These are phyloP conservation scores for Neodiprion virginianus DNA, from an alignment of 1,140 invertebrate genomes.

Conservation along the genomic window DNA sequence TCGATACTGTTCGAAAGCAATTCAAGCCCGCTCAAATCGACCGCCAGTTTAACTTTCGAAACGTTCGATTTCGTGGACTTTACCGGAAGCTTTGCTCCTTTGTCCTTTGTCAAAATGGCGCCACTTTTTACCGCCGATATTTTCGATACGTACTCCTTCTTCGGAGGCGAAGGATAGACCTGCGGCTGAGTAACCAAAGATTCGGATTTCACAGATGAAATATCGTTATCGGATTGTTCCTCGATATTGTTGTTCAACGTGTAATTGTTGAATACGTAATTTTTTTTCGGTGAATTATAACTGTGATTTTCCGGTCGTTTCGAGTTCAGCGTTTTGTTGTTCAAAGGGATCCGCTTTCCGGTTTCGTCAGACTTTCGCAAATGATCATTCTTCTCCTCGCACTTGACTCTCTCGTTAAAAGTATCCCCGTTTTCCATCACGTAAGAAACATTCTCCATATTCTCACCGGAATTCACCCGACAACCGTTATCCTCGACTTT, in stretches of 20 bases:
- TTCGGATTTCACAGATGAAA: background rate
- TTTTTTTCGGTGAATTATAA: background rate
- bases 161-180: no score
- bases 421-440: no score
- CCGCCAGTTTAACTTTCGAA: constrained; percentile 48
- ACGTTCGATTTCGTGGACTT: background rate
- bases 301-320: background rate
- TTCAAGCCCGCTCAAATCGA: constrained; percentile 81
- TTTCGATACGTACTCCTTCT: background rate
- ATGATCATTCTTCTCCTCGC: no score
- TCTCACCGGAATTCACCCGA: no score
- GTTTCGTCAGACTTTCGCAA: no score
- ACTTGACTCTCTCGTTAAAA: no score
- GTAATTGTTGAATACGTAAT: constrained; percentile 1
- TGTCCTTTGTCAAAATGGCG: background rate
- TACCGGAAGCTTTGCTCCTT: background rate
- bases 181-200: background rate
- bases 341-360: background rate
- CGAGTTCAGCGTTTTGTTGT: background rate
- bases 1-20: constrained; percentile 83
- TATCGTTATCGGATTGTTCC: background rate
- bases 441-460: no score
- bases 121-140: background rate
- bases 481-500: background rate
- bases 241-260: background rate